Percentiles rank a stretch among this genome's conserved stretches.
These are phyloP conservation scores for Drosophila phalerata DNA, from an alignment of 2,888 invertebrate genomes.

Conservation along the genomic window DNA sequence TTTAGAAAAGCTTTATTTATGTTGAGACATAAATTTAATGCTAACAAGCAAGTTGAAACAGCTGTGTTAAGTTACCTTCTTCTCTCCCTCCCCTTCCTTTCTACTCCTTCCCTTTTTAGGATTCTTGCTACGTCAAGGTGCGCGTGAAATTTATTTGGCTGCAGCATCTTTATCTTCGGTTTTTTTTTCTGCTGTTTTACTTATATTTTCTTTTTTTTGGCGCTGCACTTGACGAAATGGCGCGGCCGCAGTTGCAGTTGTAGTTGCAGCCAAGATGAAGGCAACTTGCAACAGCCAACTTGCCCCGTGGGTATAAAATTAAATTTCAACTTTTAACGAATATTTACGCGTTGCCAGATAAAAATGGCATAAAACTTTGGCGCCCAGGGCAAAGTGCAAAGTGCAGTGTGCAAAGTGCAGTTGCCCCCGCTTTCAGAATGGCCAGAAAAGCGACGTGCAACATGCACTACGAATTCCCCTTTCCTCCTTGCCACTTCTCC, in stretches of 20 bases:
- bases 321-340: constrained; percentile 81
- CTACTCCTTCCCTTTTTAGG: neutral
- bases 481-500: neutral
- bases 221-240: constrained; percentile 66
- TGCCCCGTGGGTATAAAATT: constrained; percentile 73
- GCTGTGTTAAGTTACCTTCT: constrained; percentile 37
- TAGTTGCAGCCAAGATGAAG: constrained; percentile 18
- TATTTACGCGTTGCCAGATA: constrained; percentile 80
- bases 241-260: constrained; percentile 41
- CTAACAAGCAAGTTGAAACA: constrained; percentile 71
- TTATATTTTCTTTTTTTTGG: constrained; percentile 30
- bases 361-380: constrained; percentile 77
- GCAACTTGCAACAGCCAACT: constrained; percentile 37
- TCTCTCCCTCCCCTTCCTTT: neutral
- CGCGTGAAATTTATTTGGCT: constrained; percentile 74
- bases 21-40: constrained; percentile 79
- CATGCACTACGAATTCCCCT: constrained; percentile 20
- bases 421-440: constrained; percentile 20
- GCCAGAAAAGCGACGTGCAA: constrained; percentile 52
- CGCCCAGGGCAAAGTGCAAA: constrained; percentile 51
- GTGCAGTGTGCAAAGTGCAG: constrained; percentile 42
- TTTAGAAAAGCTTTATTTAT: constrained; percentile 82
- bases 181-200: constrained; percentile 6
- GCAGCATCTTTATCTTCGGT: constrained; percentile 65
- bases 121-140: constrained; percentile 52